These are phyloP conservation scores for Cepaea nemoralis DNA, from an alignment of 1,140 invertebrate genomes.

Conservation along the genomic window DNA sequence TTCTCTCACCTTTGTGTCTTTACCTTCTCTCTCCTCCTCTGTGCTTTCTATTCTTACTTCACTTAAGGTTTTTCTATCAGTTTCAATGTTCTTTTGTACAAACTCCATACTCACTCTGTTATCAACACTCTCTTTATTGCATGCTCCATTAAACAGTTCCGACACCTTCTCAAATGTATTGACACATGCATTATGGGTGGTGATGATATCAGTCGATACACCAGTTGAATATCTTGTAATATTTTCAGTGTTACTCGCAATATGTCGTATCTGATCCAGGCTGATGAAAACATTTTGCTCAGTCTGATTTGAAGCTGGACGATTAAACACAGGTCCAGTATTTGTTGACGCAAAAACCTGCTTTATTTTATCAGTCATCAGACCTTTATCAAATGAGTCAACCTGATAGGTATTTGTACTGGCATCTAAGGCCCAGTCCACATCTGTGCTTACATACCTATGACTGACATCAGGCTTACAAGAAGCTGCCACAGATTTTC, in stretches of 20 bases:
- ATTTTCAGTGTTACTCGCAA: slow-evolving; percentile 60
- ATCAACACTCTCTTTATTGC: background rate
- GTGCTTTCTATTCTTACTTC: too few relatives aligned
- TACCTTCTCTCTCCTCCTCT: too few relatives aligned
- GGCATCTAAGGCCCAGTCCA: slow-evolving; percentile 62
- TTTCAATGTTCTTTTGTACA: background rate
- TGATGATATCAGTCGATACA: slow-evolving; percentile 43
- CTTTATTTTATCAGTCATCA: slow-evolving; percentile 62
- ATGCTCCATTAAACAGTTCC: slow-evolving; percentile 16
- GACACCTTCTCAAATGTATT: slow-evolving; percentile 32
- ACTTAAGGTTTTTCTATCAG: background rate
- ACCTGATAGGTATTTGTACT: slow-evolving; percentile 61
- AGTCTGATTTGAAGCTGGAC: slow-evolving; percentile 50
- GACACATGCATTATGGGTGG: slow-evolving; percentile 38
- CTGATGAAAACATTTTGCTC: slow-evolving; percentile 62
- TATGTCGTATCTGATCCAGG: slow-evolving; percentile 58
- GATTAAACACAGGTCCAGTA: slow-evolving; percentile 56
- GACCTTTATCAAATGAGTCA: slow-evolving; percentile 61
- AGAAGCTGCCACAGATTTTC: slow-evolving; percentile 57
- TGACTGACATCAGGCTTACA: slow-evolving; percentile 57
- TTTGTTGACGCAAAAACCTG: slow-evolving; percentile 56
- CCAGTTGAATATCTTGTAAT: slow-evolving; percentile 48
- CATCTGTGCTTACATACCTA: slow-evolving; percentile 60
- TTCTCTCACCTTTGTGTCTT: too few relatives aligned
- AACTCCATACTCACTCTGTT: background rate